Conservation (phyloP, 2,113 vertebrate species). For the Brachionichthys hirsutus region DNA sequence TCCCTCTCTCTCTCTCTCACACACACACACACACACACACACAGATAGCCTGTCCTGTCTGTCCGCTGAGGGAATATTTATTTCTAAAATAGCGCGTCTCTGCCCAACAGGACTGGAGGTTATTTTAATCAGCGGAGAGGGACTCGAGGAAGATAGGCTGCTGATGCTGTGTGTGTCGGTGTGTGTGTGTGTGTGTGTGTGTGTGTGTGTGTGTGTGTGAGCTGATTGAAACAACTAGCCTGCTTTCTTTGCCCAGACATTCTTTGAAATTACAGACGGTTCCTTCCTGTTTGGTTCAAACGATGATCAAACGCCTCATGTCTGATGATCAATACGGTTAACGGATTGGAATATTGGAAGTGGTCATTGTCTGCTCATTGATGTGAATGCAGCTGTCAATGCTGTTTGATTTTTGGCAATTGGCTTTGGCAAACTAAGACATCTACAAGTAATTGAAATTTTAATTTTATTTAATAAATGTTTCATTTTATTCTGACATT, state of each 20-base stretch:
- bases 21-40: conserved; percentile 5
- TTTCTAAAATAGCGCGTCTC: conserved; percentile 67
- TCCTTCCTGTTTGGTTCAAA: conserved; percentile 16
- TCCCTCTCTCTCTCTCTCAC: too few species aligned
- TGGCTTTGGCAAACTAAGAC: too few species aligned
- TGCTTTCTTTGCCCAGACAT: conserved; percentile 21
- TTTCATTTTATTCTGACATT: too few species aligned
- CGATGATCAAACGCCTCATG: neutral
- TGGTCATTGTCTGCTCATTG: neutral
- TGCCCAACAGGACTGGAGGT: conserved; percentile 60
- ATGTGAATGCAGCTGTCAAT: too few species aligned
- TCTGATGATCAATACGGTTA: conserved; percentile 16
- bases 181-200: conserved; percentile 30
- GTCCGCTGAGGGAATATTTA: conserved; percentile 64
- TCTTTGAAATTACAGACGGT: conserved; percentile 41
- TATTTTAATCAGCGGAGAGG: conserved; percentile 68
- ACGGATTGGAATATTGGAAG: neutral
- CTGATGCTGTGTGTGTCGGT: conserved; percentile 12
- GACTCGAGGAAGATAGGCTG: conserved; percentile 62
- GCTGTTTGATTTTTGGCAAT: too few species aligned
- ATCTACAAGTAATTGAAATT: neutral
- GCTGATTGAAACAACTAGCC: conserved; percentile 1
- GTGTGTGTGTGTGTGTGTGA: conserved; percentile 18
- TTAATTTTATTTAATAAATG: too few species aligned
- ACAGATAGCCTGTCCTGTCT: conserved; percentile 32